A percentile compares a stretch with the other conserved stretches of the same genome.
phyloP scores from a whole-genome alignment of 37 sponge, comb jelly and placozoan species.

The Oscarella lobularis region DNA sequence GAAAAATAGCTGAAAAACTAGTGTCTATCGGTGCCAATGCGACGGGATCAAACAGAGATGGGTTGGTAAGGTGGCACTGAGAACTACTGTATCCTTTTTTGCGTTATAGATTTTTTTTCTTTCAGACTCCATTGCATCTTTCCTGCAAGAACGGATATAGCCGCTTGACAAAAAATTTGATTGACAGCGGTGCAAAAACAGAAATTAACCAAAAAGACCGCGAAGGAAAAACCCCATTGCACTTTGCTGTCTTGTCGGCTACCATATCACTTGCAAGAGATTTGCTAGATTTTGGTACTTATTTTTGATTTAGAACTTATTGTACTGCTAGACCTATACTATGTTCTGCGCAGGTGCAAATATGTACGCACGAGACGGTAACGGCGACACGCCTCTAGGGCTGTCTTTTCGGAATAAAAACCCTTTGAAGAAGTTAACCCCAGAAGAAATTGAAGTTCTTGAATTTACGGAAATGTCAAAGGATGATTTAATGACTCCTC shows the following conservation, averaged over 20 bases:
- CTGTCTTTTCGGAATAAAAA: background rate
- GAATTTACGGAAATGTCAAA: background rate
- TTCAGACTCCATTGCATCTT: background rate
- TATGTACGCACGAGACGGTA: background rate
- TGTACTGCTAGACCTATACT: no score
- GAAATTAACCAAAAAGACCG: background rate
- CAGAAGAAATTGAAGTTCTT: background rate
- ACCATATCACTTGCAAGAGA: no score
- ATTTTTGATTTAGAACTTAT: no score
- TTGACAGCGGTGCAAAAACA: background rate
- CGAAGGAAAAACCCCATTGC: background rate
- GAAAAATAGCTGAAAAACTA: background rate
- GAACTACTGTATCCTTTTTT: no score
- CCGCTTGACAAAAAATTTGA: background rate
- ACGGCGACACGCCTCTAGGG: background rate
- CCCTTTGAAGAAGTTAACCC: background rate
- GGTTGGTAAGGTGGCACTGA: background rate
- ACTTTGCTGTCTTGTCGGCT: background rate
- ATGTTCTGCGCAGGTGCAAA: background rate
- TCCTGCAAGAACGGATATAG: background rate
- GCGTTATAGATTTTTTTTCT: background rate
- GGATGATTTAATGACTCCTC: background rate
- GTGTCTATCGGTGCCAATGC: background rate
- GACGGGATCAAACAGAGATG: background rate
- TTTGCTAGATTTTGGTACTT: no score